Base-by-base conservation (phyloP, 2,113 vertebrate species). In the Laticauda colubrina region DNA sequence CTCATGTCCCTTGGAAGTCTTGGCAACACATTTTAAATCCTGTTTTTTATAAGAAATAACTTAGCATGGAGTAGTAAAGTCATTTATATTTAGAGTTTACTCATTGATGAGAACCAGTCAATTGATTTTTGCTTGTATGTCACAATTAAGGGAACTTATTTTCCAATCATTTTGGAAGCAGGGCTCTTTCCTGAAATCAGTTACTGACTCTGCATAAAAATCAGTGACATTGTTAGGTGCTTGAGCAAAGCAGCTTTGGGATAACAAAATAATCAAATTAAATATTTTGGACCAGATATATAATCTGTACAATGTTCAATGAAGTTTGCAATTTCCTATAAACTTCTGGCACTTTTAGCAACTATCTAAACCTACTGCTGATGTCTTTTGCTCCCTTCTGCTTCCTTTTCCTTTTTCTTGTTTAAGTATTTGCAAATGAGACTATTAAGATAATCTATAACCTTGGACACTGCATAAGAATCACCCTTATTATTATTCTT, bases 221-320 rank as follows among this genome's bases (percentile, higher is more conserved):
- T 91, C 1, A 93, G 3, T 3, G 64, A 3, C 10, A 0, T 23
- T 93, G 85, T n/a, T 55, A 14, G 21, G 1, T 85, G 45, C 51
- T 89, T 61, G 94, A 81, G 57, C 75, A 14, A 92, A 90, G 55
- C 51, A 0, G 57, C 3, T 26, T 61, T 93, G 1, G 3, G 18
- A 89, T 3, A 39, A 20, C 64, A 92, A 96, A 93, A 91, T n/a
- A 0, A 85, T 92, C 51, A 89, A 53, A 87, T 91, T 61, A 93
- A 69, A 86, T 93, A 55, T 75, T 0, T 89, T 92, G 88, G 1
- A 18, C n/a, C 86, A 24, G 29, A 34, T n/a, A 18, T 34, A 34
- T 7, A 34, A 9, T 5, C 34, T 81, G 69, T 21, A 81, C 75
- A 21, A 43, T 43, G 7, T 43, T 9, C 34, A 81, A 7, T 43